Base-by-base conservation (phyloP, 2,797 vertebrate species). In the Argentina silus region DNA sequence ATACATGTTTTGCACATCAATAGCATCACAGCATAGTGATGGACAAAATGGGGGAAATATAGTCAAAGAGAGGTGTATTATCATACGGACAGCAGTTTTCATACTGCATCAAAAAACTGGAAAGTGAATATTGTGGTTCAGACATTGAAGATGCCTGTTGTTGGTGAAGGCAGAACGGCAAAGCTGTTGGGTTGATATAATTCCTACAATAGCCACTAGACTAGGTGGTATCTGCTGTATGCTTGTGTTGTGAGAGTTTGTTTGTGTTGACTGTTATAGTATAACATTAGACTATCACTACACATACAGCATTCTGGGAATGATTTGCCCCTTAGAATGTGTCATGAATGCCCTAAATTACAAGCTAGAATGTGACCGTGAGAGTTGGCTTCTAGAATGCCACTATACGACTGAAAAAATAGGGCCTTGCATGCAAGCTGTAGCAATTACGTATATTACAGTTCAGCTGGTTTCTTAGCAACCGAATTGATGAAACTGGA, bases 391-490 rank as follows among this genome's bases (percentile, higher is more conserved):
- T 80, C 82, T 86, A 81, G 80, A 89, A 83, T 84, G 78, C 74
- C 79, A 84, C 78, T 59, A 60, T 59, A 85, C 77, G 84, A 85
- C 83, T 78, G 72, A 36, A 4, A 88, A 89, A 88, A 82, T n/a
- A 12, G 81, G 80, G 68, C 76, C 82, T 83, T 78, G 83, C 91
- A 92, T 92, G 91, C 89, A 88, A 85, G 83, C 86, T 69, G 80
- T 77, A 82, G 85, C 83, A 89, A 88, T 89, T 62, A 23, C 62
- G 43, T 88, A 84, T 85, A 88, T 89, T 90, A 90, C 83, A 87
- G 82, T 87, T 86, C 72, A 85, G 84, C 86, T 85, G 83, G 88
- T 91, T 89, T 85, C 90, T 90, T 86, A 89, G 89, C 90, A 92
- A 91, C 90, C 85, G 84, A 89, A 89, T 74, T 78, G 86, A 89